Evolutionary conservation across 2,888 invertebrate species (phyloP).

Genomic region (Crossocerus cetratus): DNA sequence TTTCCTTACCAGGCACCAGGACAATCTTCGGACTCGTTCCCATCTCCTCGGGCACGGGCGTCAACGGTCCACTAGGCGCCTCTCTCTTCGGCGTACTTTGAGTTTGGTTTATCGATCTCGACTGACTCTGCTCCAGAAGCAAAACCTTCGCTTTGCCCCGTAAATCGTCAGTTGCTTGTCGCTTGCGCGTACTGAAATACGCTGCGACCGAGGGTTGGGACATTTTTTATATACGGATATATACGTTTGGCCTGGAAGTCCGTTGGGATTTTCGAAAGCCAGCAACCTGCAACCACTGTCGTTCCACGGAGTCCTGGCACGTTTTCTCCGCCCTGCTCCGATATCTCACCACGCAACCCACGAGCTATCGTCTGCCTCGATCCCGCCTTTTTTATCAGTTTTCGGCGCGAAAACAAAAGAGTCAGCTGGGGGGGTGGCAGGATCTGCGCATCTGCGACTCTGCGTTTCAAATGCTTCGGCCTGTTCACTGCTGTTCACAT

Average conservation of each 20-base stretch:
- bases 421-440: neutral
- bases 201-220: conserved; percentile 87
- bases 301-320: neutral
- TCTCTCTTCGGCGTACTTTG: conserved; percentile 18
- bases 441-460: neutral
- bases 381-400: conserved; percentile 48
- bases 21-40: conserved; percentile 56
- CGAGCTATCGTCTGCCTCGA: neutral
- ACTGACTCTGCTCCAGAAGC: conserved; percentile 75
- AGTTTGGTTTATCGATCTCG: conserved; percentile 36
- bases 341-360: neutral
- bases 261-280: conserved; percentile 39
- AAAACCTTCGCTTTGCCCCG: conserved; percentile 75
- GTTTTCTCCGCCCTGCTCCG: no score
- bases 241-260: conserved; percentile 24
- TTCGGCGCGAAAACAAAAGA: conserved; percentile 38
- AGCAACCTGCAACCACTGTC: neutral
- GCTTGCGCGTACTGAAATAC: conserved; percentile 87
- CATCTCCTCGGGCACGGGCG: conserved; percentile 44
- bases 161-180: conserved; percentile 84
- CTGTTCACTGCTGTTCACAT: conserved; percentile 2
- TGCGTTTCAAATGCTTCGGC: conserved; percentile 8
- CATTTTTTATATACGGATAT: conserved; percentile 79
- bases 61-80: conserved; percentile 18
- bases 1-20: conserved; percentile 15